Evolutionary conservation across 2,888 invertebrate species (phyloP), one percentile per base, ranked within the genome.

Genomic region (Rambutsinella grinnellia): DNA sequence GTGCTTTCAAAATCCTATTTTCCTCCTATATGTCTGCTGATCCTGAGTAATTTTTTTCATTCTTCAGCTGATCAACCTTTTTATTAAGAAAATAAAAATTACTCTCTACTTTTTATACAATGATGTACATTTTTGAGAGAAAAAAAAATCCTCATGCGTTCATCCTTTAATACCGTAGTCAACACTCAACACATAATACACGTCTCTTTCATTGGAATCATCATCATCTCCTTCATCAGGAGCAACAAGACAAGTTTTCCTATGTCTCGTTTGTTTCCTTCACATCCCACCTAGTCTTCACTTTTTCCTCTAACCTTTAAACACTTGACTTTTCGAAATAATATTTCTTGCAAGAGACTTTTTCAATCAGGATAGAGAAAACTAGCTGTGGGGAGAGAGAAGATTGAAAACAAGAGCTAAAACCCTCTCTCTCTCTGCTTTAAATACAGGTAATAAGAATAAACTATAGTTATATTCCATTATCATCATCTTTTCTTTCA

Each of bases 231-330:
- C n/a, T n/a, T n/a, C n/a, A n/a, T n/a, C n/a, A n/a, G n/a, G n/a
- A n/a, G n/a, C n/a, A 68, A 58, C 58, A 70, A 70, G 70, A 71
- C 70, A 49, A 71, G 70, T 71, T 71, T 68, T 71, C 1, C 28
- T 62, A 26, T 62, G 46, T 6, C 47, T 57, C 57, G 27, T 36
- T n/a, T 46, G 6, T 6, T 44, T 6, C 44, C 13, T 13, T 13
- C 44, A 44, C 8, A 44, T 44, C 8, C 44, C 6, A 44, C 13
- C 8, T 10, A 6, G 13, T 44, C 13, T 44, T 10, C 49, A 44
- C 13, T 44, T 44, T 44, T 44, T 44, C 13, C 44, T 44, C 44
- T 49, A 6, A 44, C 13, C 44, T 6, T 44, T 6, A 44, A n/a
- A n/a, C n/a, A n/a, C n/a, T n/a, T n/a, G n/a, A n/a, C n/a, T n/a